Evolutionary conservation across 2,888 invertebrate genomes (phyloP), one percentile per base, ranked within the genome.

Genomic region (Euplagia quadripunctaria): DNA sequence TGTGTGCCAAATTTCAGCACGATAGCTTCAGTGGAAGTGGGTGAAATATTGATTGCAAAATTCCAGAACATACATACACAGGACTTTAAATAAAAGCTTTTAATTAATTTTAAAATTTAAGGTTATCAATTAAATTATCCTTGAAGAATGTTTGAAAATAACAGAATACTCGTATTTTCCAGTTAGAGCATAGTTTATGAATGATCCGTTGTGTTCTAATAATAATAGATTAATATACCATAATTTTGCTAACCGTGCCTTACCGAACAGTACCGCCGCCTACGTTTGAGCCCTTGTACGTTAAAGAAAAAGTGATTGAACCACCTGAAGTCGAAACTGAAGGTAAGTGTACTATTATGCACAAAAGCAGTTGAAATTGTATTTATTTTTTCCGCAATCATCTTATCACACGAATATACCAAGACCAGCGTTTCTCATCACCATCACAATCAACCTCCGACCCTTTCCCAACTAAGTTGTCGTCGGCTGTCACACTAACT

Each of bases 181-280:
- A 55, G n/a, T 6, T 9, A 43, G 43, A 43, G n/a, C 9, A 2
- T 2, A 8, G 43, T 46, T 46, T 46, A 46, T 46, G 6, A 0
- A 46, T 46, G 43, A 46, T 46, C 43, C 4, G 6, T 46, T 8
- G 4, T 46, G 43, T 46, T 46, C 4, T 46, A 46, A 46, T 31
- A 31, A 3, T 46, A 46, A 61, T 4, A 52, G 17, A 17, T 41
- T 63, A 42, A 65, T 49, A 49, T 6, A 66, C 2, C 43, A 66
- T 49, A 66, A 64, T 64, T 41, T 64, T 58, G 58, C 14, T 42
- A 52, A 58, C 17, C 41, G 68, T 51, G 46, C 31, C 5, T 58
- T 65, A 63, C 66, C 72, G 86, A 88, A 89, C 88, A 94, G 95
- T 95, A 87, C 95, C 95, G 41, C 92, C 94, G 68, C 89, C 92